phyloP scores from a whole-genome alignment of 2,113 vertebrate genomes.

The Athene noctua region DNA sequence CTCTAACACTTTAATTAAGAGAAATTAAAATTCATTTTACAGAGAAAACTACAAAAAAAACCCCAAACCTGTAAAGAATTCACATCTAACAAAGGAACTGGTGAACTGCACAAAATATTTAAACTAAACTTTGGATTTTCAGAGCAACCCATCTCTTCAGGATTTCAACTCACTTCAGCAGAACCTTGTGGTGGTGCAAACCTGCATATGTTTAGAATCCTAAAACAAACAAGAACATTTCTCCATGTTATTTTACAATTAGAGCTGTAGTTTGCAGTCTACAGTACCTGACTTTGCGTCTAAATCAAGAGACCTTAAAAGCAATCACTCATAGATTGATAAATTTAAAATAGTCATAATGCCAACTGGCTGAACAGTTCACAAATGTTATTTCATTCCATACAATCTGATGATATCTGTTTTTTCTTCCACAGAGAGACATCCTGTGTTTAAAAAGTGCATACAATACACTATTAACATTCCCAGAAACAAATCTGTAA shows the following conservation, averaged over 20 bases:
- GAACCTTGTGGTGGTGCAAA: not conserved
- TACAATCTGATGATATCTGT: not conserved
- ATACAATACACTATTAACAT: not conserved
- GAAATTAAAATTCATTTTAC: not conserved
- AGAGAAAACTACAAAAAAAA: not conserved
- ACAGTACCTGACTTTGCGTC: not conserved
- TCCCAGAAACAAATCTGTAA: not conserved
- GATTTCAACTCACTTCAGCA: not conserved
- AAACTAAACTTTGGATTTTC: not conserved
- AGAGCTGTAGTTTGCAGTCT: not conserved
- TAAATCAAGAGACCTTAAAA: not conserved
- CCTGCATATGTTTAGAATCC: not conserved
- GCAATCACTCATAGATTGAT: not conserved
- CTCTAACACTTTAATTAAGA: not conserved
- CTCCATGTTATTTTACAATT: not conserved
- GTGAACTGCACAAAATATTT: not conserved
- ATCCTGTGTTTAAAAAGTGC: not conserved
- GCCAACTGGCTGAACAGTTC: not conserved
- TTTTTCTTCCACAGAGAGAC: not conserved
- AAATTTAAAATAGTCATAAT: not conserved
- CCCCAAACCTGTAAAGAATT: not conserved
- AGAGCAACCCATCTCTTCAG: not conserved
- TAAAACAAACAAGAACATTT: not conserved
- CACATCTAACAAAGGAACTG: not conserved
- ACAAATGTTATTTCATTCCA: not conserved